A percentile compares a stretch with the other conserved stretches of the same genome.
Evolutionary conservation across 2,888 invertebrate genomes (phyloP).

Genomic region (Standfussiana lucernea): DNA sequence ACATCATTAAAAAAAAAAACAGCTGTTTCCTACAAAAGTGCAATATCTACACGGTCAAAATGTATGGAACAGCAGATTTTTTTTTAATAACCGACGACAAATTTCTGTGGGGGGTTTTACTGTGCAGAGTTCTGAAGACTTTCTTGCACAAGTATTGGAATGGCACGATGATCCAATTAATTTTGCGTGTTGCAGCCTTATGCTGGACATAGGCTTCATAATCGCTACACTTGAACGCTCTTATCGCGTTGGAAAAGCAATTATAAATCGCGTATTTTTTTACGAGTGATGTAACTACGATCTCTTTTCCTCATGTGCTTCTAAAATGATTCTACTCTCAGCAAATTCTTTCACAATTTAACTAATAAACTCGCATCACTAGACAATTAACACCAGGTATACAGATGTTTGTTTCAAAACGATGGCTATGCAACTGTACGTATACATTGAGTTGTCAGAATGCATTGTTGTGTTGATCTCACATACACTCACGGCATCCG

Average conservation of each 20-base stretch:
- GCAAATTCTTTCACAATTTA: not conserved
- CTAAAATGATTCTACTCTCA: not conserved
- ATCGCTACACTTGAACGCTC: not conserved
- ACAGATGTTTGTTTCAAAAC: constrained; percentile 29
- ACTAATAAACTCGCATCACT: not conserved
- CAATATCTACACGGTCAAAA: too few relatives aligned
- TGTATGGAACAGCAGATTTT: too few relatives aligned
- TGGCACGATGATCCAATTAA: not conserved
- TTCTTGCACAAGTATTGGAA: not conserved
- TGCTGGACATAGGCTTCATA: not conserved
- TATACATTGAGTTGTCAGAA: constrained; percentile 68
- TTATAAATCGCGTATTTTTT: not conserved
- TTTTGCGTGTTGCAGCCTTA: not conserved
- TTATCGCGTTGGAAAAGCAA: not conserved
- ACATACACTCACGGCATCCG: constrained; percentile 66
- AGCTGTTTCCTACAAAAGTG: too few relatives aligned
- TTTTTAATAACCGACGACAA: too few relatives aligned
- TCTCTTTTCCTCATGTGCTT: not conserved
- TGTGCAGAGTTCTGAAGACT: not conserved
- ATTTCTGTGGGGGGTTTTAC: too few relatives aligned
- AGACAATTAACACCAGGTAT: constrained; percentile 14
- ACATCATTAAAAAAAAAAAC: too few relatives aligned
- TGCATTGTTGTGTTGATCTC: constrained; percentile 71
- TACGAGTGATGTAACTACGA: not conserved
- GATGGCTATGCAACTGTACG: constrained; percentile 35